These are phyloP conservation scores for Myathropa florea DNA, from an alignment of 2,888 invertebrate species.

Conservation along the genomic window DNA sequence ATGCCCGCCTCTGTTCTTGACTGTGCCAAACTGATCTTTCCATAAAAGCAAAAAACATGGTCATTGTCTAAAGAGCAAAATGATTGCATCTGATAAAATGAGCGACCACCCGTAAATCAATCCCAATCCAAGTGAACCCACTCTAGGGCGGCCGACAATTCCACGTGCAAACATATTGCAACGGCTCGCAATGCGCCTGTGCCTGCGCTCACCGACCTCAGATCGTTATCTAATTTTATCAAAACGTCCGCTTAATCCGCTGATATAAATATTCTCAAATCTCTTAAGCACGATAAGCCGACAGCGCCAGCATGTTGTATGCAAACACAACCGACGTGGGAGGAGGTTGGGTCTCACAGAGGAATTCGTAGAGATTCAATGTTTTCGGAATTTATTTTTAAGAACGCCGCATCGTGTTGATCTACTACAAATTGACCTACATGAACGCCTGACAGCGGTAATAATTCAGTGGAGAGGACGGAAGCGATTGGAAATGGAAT, in stretches of 20 bases:
- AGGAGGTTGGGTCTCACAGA: not conserved
- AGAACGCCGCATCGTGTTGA: not conserved
- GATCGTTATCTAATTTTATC: not conserved
- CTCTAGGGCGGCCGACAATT: not conserved
- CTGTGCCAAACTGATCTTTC: too few species aligned
- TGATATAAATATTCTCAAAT: constrained; percentile 1
- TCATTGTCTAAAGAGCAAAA: not conserved
- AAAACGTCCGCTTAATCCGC: not conserved
- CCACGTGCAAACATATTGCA: not conserved
- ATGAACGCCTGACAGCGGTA: constrained; percentile 43
- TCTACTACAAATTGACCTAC: constrained; percentile 39
- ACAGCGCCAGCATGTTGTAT: not conserved
- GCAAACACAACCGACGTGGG: constrained; percentile 25
- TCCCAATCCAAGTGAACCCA: not conserved
- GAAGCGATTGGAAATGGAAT: constrained; percentile 10
- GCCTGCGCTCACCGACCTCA: not conserved
- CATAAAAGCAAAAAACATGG: too few species aligned
- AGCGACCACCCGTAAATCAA: too few species aligned
- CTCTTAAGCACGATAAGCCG: not conserved
- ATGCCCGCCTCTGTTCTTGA: too few species aligned
- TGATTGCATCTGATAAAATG: too few species aligned
- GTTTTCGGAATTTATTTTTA: constrained; percentile 27
- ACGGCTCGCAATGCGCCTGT: not conserved
- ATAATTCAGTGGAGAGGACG: constrained; percentile 35
- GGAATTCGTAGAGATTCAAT: constrained; percentile 14